Evolutionary conservation across 2,888 invertebrate genomes (phyloP).

Genomic region (Lasioglossum oenotherae): DNA sequence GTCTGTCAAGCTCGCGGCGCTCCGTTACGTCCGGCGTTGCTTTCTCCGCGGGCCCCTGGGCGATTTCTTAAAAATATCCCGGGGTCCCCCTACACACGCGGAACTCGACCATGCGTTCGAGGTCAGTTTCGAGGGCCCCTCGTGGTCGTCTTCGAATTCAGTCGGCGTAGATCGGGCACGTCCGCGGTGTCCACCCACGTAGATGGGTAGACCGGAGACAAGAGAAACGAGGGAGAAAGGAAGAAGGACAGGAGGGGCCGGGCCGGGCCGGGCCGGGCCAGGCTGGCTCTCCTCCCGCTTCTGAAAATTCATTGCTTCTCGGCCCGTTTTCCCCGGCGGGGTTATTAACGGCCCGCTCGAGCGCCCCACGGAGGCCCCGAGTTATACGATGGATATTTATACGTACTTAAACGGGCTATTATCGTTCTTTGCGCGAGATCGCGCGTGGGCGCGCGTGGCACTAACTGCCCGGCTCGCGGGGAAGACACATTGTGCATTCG

Average conservation of each 20-base stretch:
- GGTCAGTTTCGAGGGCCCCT: slow-evolving; percentile 21
- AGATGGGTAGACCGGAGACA: background rate
- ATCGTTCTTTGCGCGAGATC: slow-evolving; percentile 59
- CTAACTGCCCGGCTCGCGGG: slow-evolving; percentile 48
- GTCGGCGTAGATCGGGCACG: slow-evolving; percentile 46
- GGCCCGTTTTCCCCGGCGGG: slow-evolving; percentile 49
- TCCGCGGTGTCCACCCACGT: slow-evolving; percentile 61
- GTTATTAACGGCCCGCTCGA: slow-evolving; percentile 62
- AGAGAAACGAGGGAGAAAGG: slow-evolving; percentile 15
- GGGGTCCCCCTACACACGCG: slow-evolving; percentile 28
- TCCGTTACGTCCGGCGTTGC: slow-evolving; percentile 32
- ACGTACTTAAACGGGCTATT: slow-evolving; percentile 63
- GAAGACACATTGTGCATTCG: slow-evolving; percentile 39
- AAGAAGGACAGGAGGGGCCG: background rate
- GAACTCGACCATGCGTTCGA: slow-evolving; percentile 51
- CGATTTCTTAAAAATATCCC: slow-evolving; percentile 49
- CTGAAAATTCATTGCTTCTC: slow-evolving; percentile 60
- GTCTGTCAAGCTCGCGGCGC: background rate
- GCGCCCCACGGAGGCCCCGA: slow-evolving; percentile 54
- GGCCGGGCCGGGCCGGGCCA: background rate
- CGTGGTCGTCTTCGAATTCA: slow-evolving; percentile 54
- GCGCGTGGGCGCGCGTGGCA: slow-evolving; percentile 64
- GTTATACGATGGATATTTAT: slow-evolving; percentile 63
- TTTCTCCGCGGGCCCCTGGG: slow-evolving; percentile 24
- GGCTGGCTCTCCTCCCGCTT: slow-evolving; percentile 13